phyloP scores from a whole-genome alignment of 2,888 invertebrate species.

The Laothoe populi region DNA sequence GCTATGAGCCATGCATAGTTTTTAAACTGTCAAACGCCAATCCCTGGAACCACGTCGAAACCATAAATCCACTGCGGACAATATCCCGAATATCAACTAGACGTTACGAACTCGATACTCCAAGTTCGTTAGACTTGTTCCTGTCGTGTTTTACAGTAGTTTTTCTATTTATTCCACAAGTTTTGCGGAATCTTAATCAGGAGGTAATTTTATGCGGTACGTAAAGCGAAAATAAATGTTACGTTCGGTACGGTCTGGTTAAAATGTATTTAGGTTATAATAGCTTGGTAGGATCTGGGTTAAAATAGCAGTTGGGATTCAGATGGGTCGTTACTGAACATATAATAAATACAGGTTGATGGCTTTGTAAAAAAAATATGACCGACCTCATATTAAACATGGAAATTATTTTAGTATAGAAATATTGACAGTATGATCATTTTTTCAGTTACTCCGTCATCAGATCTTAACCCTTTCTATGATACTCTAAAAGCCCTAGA shows the following conservation, averaged over 20 bases:
- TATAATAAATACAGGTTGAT: no score
- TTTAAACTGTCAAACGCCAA: not conserved
- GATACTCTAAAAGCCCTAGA: no score
- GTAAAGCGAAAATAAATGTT: not conserved
- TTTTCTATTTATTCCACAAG: not conserved
- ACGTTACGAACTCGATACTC: not conserved
- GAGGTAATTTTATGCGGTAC: conserved; percentile 5
- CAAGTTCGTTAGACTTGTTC: not conserved
- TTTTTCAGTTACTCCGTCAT: no score
- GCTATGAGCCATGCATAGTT: not conserved
- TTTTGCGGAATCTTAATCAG: not conserved
- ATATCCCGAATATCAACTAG: conserved; percentile 1
- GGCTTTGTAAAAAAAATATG: no score
- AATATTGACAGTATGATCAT: no score
- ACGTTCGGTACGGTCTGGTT: not conserved
- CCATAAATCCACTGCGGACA: not conserved
- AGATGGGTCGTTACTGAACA: no score
- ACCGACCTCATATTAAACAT: no score
- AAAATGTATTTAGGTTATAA: no score
- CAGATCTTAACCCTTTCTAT: no score
- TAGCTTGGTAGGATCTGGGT: no score
- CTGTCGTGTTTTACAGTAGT: not conserved
- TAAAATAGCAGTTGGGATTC: no score
- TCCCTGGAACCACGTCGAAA: not conserved
- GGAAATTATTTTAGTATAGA: no score